Percentiles rank a stretch among this genome's conserved stretches.
Conservation (phyloP, 2,888 invertebrate genomes). For the Papilio demoleus region DNA sequence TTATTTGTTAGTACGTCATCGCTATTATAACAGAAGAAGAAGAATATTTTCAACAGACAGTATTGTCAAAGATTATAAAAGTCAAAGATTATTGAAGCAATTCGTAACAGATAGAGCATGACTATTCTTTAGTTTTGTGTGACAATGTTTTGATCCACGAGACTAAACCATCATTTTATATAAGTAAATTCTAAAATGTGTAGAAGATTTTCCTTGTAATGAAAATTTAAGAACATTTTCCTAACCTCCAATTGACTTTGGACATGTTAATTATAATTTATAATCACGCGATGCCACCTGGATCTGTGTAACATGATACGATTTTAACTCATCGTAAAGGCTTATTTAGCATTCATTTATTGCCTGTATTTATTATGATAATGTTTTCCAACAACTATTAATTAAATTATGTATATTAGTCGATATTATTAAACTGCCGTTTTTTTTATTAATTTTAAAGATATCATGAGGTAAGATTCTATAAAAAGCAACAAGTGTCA, state of each 20-base stretch:
- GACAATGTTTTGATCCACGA: too few relatives aligned
- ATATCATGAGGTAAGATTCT: slow-evolving; percentile 15
- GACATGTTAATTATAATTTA: not conserved
- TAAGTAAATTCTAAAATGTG: not conserved
- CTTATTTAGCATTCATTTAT: slow-evolving; percentile 19
- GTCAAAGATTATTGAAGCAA: too few relatives aligned
- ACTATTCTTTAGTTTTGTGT: too few relatives aligned
- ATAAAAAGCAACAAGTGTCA: not conserved
- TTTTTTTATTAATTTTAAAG: slow-evolving; percentile 1
- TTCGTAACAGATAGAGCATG: too few relatives aligned
- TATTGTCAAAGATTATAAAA: too few relatives aligned
- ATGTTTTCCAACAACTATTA: slow-evolving; percentile 10
- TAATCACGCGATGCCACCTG: slow-evolving; percentile 12
- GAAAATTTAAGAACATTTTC: slow-evolving; percentile 1
- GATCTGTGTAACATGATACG: not conserved
- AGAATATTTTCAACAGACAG: too few relatives aligned
- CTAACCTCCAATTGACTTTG: slow-evolving; percentile 11
- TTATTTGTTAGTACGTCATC: too few relatives aligned
- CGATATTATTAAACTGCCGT: slow-evolving; percentile 6
- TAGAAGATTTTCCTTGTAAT: not conserved
- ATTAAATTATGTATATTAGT: slow-evolving; percentile 21
- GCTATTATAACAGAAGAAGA: too few relatives aligned
- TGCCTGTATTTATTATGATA: slow-evolving; percentile 9
- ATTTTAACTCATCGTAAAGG: not conserved
- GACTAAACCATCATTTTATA: too few relatives aligned